These are phyloP conservation scores for Callinectes sapidus DNA, from an alignment of 2,888 invertebrate genomes.

Conservation along the genomic window DNA sequence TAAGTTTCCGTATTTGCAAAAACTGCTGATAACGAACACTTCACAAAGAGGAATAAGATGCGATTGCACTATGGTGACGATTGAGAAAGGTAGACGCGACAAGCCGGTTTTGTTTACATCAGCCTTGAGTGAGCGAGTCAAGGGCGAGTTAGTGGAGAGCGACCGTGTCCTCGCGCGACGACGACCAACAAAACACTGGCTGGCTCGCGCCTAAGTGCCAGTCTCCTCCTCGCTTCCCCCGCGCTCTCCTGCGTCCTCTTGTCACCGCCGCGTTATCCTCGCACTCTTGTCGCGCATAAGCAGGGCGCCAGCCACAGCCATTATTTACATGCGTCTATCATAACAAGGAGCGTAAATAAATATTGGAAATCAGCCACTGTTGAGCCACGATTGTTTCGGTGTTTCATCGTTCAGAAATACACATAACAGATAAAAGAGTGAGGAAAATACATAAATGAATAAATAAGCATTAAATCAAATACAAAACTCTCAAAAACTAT, in stretches of 20 bases:
- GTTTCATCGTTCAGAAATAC: background rate
- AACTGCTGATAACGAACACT: background rate
- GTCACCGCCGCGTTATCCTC: background rate
- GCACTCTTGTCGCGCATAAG: background rate
- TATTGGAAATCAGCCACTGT: background rate
- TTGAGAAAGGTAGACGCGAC: background rate
- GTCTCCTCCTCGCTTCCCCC: constrained; percentile 2
- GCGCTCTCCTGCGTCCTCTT: constrained; percentile 11
- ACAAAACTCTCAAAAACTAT: background rate
- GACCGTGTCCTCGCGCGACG: background rate
- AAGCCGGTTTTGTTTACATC: constrained; percentile 6
- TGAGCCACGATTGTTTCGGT: background rate
- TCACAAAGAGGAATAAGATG: background rate
- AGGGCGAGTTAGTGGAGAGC: constrained; percentile 7
- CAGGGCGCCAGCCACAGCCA: background rate
- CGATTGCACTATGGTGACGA: background rate
- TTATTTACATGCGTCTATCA: background rate
- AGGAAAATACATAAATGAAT: background rate
- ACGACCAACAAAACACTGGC: constrained; percentile 31
- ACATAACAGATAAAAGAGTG: background rate
- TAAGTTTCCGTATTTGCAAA: background rate
- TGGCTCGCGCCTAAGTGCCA: constrained; percentile 8
- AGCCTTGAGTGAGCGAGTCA: constrained; percentile 24
- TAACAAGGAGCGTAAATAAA: background rate
- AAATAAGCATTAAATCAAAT: background rate